These are phyloP conservation scores for Psophia crepitans DNA, from an alignment of 2,113 vertebrate genomes.

Conservation along the genomic window DNA sequence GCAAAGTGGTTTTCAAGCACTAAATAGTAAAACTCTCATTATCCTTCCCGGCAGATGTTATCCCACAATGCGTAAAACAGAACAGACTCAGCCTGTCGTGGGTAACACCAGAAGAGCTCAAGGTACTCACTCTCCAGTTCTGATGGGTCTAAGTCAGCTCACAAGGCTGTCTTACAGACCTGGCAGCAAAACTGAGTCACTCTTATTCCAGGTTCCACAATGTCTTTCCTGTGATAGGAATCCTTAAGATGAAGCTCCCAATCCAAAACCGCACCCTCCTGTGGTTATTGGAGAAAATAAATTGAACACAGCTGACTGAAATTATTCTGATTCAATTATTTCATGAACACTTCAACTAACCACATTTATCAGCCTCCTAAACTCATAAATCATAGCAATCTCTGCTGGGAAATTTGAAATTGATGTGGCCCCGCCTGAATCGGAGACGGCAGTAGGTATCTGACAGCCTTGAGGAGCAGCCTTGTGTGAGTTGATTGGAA, in stretches of 20 bases:
- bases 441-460: slow-evolving; percentile 29
- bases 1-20: not conserved
- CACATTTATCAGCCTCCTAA: slow-evolving; percentile 56
- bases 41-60: not conserved
- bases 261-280: slow-evolving; percentile 40
- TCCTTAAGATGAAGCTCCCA: not conserved
- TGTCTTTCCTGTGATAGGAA: not conserved
- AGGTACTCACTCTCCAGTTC: not conserved
- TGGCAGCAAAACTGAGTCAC: not conserved
- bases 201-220: not conserved
- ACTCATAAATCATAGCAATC: slow-evolving; percentile 59
- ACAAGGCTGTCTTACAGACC: not conserved
- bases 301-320: slow-evolving; percentile 19
- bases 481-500: slow-evolving; percentile 57
- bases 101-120: not conserved
- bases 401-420: slow-evolving; percentile 50
- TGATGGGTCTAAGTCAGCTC: not conserved
- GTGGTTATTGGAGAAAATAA: slow-evolving; percentile 31
- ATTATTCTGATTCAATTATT: slow-evolving; percentile 60
- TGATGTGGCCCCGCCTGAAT: slow-evolving; percentile 44
- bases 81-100: not conserved
- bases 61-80: not conserved
- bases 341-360: slow-evolving; percentile 49
- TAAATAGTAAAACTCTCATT: not conserved
- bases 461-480: slow-evolving; percentile 60